Evolutionary conservation across 2,888 invertebrate genomes (phyloP), one percentile per base, ranked within the genome.

Genomic region (Blastobasis lacticolella): DNA sequence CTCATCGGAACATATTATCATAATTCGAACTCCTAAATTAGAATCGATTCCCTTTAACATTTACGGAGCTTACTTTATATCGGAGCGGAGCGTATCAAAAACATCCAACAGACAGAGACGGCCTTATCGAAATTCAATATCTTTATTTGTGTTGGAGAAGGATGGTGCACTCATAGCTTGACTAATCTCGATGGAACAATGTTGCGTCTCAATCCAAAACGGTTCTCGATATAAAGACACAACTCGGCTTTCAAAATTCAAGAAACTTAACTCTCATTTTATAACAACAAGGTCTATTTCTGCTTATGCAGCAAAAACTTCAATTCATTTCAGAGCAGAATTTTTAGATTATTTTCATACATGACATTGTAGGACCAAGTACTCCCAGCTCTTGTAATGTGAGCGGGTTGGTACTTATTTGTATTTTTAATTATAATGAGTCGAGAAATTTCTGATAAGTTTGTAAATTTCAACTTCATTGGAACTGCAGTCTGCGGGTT

Each of bases 91-190:
- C 61, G 62, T 73, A 69, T 71, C 63, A 67, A 71, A 71, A 67
- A 64, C 64, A 67, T 70, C 67, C 61, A 73, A 67, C 61, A 73
- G 78, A 79, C 67, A 74, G 77, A 78, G 75, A 75, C 62, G 63
- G 68, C 64, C 67, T 79, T 84, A 86, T 85, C 83, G 74, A 78
- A 78, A 80, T 81, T 81, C 82, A 79, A 85, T 85, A 85, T 83
- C 81, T 86, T 82, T 81, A 86, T 83, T 81, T 75, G 76, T 70
- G 77, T 73, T 73, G 72, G 81, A 81, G 76, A 78, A 78, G 81
- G 83, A 85, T 74, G 73, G 72, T 76, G 77, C 71, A 76, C 73
- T 75, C 73, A 71, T 63, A 69, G 68, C 77, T 66, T 69, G 61
- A 77, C 76, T 82, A 82, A 85, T 84, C 81, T 83, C 69, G 75